Evolutionary conservation across 2,888 invertebrate genomes (phyloP), one percentile per base, ranked within the genome.

Genomic region (Watsonalla cultraria): DNA sequence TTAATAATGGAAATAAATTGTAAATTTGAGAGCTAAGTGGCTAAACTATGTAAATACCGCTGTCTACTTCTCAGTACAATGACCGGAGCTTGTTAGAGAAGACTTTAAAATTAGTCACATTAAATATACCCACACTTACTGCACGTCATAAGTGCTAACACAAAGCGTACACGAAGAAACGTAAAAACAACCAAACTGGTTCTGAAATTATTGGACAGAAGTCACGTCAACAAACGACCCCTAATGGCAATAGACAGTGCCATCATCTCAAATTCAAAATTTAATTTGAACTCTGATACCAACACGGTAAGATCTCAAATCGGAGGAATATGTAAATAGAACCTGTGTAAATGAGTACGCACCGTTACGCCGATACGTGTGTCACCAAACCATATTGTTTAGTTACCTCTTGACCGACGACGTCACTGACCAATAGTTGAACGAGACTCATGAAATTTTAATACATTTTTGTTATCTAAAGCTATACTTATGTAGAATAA

Each of bases 161-260:
- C 37, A 46, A 37, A 46, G 35, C n/a, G 48, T n/a, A 35, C n/a
- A 34, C 7, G 15, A 14, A 46, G 35, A 24, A 24, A 6, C 37
- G 13, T 11, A 50, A 49, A 46, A 51, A 65, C 55, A 58, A 55
- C 53, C 52, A 70, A 81, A 81, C 82, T 72, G 76, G 80, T 82
- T 78, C 65, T 66, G 59, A 58, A 57, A 57, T 69, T 72, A 71
- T 76, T 71, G 70, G 71, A 76, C 66, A 81, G 70, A 72, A 81
- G 80, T 79, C 82, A 80, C 81, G 78, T 86, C 78, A 83, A 80
- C 78, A 77, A 57, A 68, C 78, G 82, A 84, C 80, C 84, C 80
- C 74, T 74, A 72, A 74, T 72, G 70, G 74, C 71, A 72, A 72
- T 74, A 71, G 51, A 55, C 61, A 60, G 71, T 72, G 72, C 70